Base-by-base conservation (phyloP, 2,888 invertebrate genomes). In the Poecilobothrus nobilitatus region DNA sequence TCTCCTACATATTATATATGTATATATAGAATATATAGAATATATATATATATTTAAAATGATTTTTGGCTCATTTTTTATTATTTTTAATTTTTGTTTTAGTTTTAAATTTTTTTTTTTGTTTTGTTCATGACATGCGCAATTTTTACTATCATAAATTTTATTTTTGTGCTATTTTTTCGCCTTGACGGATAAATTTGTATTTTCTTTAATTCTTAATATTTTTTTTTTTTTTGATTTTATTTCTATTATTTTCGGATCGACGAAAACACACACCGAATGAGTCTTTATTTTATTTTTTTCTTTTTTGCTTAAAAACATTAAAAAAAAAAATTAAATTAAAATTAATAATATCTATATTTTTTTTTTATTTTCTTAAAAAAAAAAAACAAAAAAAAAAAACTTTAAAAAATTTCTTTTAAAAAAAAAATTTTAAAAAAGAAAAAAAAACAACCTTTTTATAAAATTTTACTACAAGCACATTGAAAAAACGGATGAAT, bases 121-220 rank as follows among this genome's bases (percentile, higher is more conserved):
- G 1, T 53, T n/a, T 15, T 18, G 9, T 18, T 53, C 15, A 18
- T 12, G 18, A 53, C 53, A 53, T 53, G 53, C 53, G 53, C 53
- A 53, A 6, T n/a, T 10, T 27, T 15, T 6, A 18, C 53, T 6
- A 18, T 18, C 53, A 53, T 53, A 53, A 53, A 53, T 53, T 53
- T 53, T 53, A 53, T 53, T 53, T 53, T 18, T 53, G 53, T 53
- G 53, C 53, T 53, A 53, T 53, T 53, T 41, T 53, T 53, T 53
- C 53, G 53, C 53, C 53, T 53, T 53, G 53, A 53, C 53, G 53
- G 53, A 53, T 53, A 53, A 53, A 18, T 18, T 18, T 18, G 15
- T 53, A 41, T 53, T 18, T 53, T 53, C 53, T 53, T 53, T n/a
- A 12, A 41, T 41, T 41, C 41, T 27, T 27, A n/a, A n/a, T n/a